Percentiles rank a stretch among this genome's conserved stretches.
phyloP scores from a whole-genome alignment of 1,140 invertebrate species.

The Platyscapa corneri region DNA sequence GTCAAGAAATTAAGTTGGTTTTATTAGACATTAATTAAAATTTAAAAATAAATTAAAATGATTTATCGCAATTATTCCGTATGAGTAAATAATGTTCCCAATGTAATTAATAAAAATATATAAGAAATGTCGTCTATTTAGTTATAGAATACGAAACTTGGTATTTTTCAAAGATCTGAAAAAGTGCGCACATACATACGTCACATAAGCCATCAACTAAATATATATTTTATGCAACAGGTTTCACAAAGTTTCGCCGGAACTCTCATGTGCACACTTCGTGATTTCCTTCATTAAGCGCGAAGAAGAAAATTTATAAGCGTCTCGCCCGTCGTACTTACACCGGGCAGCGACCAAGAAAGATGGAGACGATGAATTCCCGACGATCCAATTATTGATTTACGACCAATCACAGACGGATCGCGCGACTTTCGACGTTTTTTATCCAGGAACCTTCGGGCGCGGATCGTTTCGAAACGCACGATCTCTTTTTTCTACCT shows the following conservation, averaged over 20 bases:
- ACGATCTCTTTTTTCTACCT: constrained; percentile 34
- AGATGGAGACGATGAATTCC: constrained; percentile 27
- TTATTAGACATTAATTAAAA: constrained; percentile 21
- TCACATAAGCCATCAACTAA: constrained; percentile 11
- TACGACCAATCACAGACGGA: constrained; percentile 44
- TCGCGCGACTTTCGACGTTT: constrained; percentile 48
- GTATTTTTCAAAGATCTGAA: constrained; percentile 10
- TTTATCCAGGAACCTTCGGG: constrained; percentile 37
- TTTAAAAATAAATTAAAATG: constrained; percentile 5
- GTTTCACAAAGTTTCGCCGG: constrained; percentile 38
- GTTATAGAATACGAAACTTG: constrained; percentile 18
- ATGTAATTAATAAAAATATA: background rate
- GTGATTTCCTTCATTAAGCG: constrained; percentile 46
- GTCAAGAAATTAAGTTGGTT: background rate
- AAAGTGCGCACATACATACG: background rate
- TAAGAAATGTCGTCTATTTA: constrained; percentile 18
- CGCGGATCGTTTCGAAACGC: constrained; percentile 50
- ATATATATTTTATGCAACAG: constrained; percentile 41
- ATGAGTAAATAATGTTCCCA: background rate
- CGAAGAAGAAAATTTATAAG: constrained; percentile 49
- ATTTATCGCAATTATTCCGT: background rate
- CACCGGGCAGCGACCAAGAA: background rate
- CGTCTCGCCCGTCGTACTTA: constrained; percentile 25
- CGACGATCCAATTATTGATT: constrained; percentile 54
- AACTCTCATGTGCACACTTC: constrained; percentile 26